Evolutionary conservation across 2,888 invertebrate genomes (phyloP), one percentile per base, ranked within the genome.

Genomic region (Sminthurinus aureus): DNA sequence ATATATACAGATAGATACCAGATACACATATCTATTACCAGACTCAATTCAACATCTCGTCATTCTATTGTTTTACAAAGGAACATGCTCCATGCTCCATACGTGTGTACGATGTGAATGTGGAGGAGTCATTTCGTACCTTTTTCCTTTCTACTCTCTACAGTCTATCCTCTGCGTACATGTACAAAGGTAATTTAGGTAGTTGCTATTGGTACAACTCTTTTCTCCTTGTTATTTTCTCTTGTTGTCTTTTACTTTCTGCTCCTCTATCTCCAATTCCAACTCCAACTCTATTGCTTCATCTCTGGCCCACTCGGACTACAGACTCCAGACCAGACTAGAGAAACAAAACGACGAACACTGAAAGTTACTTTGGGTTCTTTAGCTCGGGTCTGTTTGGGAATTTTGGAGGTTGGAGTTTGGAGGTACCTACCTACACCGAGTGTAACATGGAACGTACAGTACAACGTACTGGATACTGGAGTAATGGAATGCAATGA

Each of bases 11-110:
- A n/a, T n/a, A n/a, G n/a, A n/a, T n/a, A 6, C 38, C 38, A 4
- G 38, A 4, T 38, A 38, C 38, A 38, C 6, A 38, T 38, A 51
- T n/a, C 50, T 58, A 73, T 73, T 15, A 22, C 52, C 20, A 51
- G 52, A 52, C 71, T 81, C 81, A 75, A 81, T 81, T 75, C 75
- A 50, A 64, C 50, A 78, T 78, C 38, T 80, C 67, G 75, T 22
- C 6, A 38, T 26, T 18, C 67, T 69, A 69, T n/a, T 69, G 67
- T 69, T 69, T 71, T 24, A 24, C 71, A 22, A 58, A 58, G 58
- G 58, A 6, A 58, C 38, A 38, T 38, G 38, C n/a, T 67, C n/a
- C n/a, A 11, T 67, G 11, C 58, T 58, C 58, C 58, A 12, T 38
- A 38, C 38, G 38, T 38, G 38, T 38, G 38, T 38, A 38, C 38